A percentile compares a stretch with the other conserved stretches of the same genome.
phyloP scores from a whole-genome alignment of 2,113 vertebrate genomes.

The Orthochromis indermauri region DNA sequence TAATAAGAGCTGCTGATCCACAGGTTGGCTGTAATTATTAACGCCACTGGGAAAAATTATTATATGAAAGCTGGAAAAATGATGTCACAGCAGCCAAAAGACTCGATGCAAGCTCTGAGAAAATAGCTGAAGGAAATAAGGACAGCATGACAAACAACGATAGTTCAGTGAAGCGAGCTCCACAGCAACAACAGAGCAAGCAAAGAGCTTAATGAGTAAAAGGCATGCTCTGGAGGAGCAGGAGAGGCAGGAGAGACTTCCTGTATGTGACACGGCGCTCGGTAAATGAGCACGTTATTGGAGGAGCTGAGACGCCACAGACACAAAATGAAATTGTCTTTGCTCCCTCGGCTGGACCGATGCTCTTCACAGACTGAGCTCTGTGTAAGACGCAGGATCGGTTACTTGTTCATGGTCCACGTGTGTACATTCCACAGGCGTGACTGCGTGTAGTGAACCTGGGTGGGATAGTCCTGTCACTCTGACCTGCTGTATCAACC shows the following conservation, averaged over 20 bases:
- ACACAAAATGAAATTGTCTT: neutral
- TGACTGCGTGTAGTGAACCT: neutral
- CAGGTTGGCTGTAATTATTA: neutral
- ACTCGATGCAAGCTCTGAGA: fast-evolving
- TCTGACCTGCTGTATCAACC: neutral
- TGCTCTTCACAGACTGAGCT: neutral
- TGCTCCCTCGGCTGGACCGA: neutral
- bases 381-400: neutral
- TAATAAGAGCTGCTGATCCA: neutral
- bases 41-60: neutral
- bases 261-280: neutral
- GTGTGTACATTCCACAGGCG: neutral
- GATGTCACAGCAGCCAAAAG: neutral
- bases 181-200: neutral
- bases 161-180: neutral
- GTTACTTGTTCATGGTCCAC: neutral
- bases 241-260: neutral
- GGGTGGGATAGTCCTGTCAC: neutral
- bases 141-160: fast-evolving
- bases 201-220: neutral
- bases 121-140: fast-evolving
- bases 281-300: fast-evolving
- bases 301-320: neutral
- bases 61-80: neutral
- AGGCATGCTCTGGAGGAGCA: too few species aligned